Conservation (phyloP, 2,113 vertebrate species). For the Procavia capensis region DNA sequence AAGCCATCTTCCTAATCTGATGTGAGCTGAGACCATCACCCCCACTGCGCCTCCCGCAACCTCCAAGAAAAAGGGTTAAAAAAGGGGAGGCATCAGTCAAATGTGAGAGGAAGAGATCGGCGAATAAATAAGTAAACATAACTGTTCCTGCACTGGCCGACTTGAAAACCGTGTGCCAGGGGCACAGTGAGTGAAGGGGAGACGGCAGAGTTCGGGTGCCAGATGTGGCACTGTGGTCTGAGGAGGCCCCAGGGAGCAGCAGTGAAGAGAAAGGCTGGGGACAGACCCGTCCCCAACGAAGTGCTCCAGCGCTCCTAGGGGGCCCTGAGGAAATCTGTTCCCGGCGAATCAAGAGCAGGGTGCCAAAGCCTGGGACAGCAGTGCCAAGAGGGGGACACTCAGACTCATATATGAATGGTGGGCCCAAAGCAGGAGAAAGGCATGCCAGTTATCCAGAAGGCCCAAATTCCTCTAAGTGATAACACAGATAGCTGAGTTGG, state of each 20-base stretch:
- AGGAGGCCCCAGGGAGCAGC: background rate
- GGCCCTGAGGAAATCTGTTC: constrained; percentile 30
- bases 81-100: background rate
- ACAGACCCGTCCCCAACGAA: constrained; percentile 34
- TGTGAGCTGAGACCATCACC: background rate
- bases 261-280: constrained; percentile 29
- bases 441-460: background rate
- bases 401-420: background rate
- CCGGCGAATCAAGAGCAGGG: background rate
- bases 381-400: background rate
- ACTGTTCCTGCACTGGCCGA: background rate
- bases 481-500: background rate
- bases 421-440: background rate
- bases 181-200: background rate
- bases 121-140: constrained; percentile 70
- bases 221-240: constrained; percentile 64
- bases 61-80: background rate
- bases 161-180: background rate
- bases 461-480: background rate
- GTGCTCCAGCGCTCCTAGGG: background rate
- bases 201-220: constrained; percentile 48
- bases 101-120: background rate
- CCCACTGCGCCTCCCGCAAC: background rate
- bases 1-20: background rate
- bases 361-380: background rate